Percentiles rank a stretch among this genome's conserved stretches.
Conservation (phyloP, 2,888 invertebrate genomes). For the Epirrhoe alternata region DNA sequence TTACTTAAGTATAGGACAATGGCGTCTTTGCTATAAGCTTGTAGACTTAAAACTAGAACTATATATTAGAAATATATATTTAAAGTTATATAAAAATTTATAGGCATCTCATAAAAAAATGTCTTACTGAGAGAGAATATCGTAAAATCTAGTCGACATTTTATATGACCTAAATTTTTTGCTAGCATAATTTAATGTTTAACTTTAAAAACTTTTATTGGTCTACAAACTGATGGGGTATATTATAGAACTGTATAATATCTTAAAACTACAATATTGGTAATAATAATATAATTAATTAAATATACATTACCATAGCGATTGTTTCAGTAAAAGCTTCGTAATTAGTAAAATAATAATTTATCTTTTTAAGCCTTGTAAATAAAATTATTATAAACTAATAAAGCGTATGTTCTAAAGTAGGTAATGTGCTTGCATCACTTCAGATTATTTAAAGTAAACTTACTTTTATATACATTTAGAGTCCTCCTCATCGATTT, state of each 20-base stretch:
- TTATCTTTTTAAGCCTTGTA: constrained; percentile 49
- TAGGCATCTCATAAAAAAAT: not conserved
- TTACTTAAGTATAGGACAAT: constrained; percentile 42
- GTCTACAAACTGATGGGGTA: not conserved
- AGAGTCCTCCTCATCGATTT: no score
- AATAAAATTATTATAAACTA: constrained; percentile 56
- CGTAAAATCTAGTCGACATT: constrained; percentile 12
- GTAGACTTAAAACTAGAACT: constrained; percentile 39
- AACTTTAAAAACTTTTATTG: not conserved
- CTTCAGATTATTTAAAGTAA: constrained; percentile 13
- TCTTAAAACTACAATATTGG: not conserved
- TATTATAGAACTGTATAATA: not conserved
- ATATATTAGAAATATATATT: constrained; percentile 29
- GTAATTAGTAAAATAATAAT: not conserved
- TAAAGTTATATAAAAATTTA: not conserved
- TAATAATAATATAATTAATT: not conserved
- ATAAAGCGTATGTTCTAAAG: constrained; percentile 82
- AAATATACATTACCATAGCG: not conserved
- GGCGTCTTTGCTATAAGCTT: constrained; percentile 47
- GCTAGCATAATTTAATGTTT: not conserved
- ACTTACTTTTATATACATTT: no score
- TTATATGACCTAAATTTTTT: not conserved
- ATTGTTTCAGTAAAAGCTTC: constrained; percentile 5
- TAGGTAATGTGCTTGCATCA: constrained; percentile 71
- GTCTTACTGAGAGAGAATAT: constrained; percentile 26